Evolutionary conservation across 92 coral and sea anemone species (phyloP).

Genomic region (Virgularia gustaviana): DNA sequence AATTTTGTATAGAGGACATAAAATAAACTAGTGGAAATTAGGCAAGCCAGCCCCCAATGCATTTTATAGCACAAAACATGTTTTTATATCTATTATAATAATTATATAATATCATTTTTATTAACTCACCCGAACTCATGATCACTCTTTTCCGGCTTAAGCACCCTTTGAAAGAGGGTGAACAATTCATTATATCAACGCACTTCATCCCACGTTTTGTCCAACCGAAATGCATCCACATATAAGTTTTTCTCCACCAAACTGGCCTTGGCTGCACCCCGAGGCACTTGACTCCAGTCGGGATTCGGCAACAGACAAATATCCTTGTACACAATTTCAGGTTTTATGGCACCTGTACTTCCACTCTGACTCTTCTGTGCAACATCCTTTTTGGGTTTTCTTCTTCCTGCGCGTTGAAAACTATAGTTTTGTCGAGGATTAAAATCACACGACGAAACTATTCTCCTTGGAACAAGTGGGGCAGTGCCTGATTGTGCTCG

Average conservation of each 20-base stretch:
- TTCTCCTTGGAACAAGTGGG: too few species aligned
- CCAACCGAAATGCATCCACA: neutral
- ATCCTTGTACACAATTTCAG: neutral
- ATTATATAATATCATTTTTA: too few species aligned
- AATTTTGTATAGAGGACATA: too few species aligned
- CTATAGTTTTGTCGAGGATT: conserved; percentile 13
- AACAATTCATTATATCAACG: neutral
- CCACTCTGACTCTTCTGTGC: neutral
- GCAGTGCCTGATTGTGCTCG: too few species aligned
- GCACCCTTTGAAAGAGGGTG: neutral
- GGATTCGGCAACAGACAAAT: conserved; percentile 7
- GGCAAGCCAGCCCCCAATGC: too few species aligned
- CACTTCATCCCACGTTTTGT: conserved; percentile 3
- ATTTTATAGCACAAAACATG: too few species aligned
- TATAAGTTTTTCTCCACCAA: conserved; percentile 9
- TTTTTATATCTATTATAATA: too few species aligned
- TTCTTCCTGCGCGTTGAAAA: neutral
- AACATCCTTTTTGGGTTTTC: too few species aligned
- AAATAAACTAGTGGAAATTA: too few species aligned
- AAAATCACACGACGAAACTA: neutral
- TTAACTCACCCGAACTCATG: too few species aligned
- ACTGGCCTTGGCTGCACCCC: neutral
- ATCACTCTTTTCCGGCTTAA: neutral
- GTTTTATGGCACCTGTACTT: neutral
- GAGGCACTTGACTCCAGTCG: conserved; percentile 1